These are phyloP conservation scores for Mnemiopsis leidyi DNA, from an alignment of 37 sponge, comb jelly and placozoan species.

Conservation along the genomic window DNA sequence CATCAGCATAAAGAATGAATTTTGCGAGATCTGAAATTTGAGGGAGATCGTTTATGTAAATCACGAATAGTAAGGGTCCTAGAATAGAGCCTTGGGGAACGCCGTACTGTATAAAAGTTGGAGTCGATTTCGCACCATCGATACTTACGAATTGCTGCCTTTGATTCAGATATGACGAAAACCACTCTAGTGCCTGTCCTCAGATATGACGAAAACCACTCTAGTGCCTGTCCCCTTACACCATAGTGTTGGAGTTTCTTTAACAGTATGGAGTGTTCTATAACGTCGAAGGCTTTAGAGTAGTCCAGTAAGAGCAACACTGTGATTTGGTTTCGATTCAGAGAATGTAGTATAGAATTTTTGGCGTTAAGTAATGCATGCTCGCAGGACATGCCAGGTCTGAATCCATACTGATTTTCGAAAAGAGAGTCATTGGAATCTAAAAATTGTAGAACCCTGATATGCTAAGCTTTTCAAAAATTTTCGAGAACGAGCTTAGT, in stretches of 20 bases:
- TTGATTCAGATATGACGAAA: background rate
- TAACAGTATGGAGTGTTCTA: conserved; percentile 10
- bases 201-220: background rate
- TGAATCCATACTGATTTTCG: background rate
- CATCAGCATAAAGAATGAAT: background rate
- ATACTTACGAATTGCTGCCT: background rate
- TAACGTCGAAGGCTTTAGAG: conserved; percentile 11
- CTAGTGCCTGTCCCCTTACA: background rate
- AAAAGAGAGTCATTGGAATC: too few species aligned
- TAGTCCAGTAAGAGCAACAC: background rate
- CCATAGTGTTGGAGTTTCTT: conserved; percentile 23
- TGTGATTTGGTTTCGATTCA: background rate
- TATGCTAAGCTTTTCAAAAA: too few species aligned
- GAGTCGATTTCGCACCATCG: background rate
- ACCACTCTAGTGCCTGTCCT: background rate
- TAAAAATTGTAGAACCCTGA: too few species aligned
- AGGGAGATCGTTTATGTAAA: conserved; percentile 26
- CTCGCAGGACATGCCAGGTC: background rate
- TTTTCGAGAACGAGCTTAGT: too few species aligned
- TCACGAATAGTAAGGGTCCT: background rate
- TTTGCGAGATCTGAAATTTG: background rate
- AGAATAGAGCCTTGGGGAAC: conserved; percentile 12
- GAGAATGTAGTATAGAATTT: background rate
- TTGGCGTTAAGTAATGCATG: background rate
- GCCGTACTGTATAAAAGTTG: background rate